Evolutionary conservation across 92 coral and sea anemone species (phyloP), one percentile per base, ranked within the genome.

Genomic region (Desmophyllum pertusum): DNA sequence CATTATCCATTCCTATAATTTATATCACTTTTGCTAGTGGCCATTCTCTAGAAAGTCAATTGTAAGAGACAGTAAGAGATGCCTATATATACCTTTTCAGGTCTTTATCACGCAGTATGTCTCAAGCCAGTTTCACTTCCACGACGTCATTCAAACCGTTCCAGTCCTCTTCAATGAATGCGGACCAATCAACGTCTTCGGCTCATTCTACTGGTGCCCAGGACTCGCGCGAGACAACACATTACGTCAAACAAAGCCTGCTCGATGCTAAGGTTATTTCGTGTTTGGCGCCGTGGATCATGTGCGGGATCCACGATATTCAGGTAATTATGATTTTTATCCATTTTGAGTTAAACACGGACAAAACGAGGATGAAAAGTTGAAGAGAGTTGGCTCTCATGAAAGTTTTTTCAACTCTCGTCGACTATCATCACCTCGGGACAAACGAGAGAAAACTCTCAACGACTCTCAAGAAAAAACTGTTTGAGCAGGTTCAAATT

Each of bases 241-340:
- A 91, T 64, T 91, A 83, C 53, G 84, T 93, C 3, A 91, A 89
- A 36, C 93, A 91, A 77, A 91, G 92, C 61, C 76, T 93, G 19
- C 80, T 93, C 55, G 92, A 89, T n/a, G 81, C 90, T 5, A 83
- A 84, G 37, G 83, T 93, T 33, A 83, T 91, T 30, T 83, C 77
- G 8, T 73, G 87, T 70, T 73, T 93, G 43, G 93, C 97, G 29
- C 91, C 92, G 37, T 93, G 97, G 97, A 84, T 93, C 65, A 93
- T 93, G 87, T 93, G 97, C 66, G 97, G 97, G 0, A 85, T 93
- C 55, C 84, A 89, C 71, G 93, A 93, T 45, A 89, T 93, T 25
- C 96, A 93, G 92, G 96, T 93, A 55, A 35, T 0, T 55, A 55
- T n/a, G n/a, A n/a, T n/a, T n/a, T n/a, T n/a, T n/a, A n/a, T n/a